phyloP scores from a whole-genome alignment of 2,113 vertebrate genomes.

The Papio anubis region DNA sequence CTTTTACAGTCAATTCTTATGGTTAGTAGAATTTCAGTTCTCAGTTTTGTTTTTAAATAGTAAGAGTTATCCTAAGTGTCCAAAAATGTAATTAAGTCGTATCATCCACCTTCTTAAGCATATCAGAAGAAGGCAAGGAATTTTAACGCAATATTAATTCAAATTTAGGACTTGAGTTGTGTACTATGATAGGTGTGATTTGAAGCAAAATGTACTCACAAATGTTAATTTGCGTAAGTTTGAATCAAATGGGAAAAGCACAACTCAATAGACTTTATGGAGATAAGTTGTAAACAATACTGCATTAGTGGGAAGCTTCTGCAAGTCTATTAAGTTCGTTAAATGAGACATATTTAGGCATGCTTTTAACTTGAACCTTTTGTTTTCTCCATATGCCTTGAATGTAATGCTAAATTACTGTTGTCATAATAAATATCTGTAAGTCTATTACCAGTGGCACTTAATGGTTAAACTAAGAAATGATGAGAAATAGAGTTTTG shows the following conservation, averaged over 20 bases:
- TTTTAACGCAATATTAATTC: background rate
- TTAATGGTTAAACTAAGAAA: background rate
- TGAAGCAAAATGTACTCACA: background rate
- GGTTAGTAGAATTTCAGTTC: background rate
- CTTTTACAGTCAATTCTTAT: slow-evolving; percentile 42
- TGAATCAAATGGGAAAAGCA: background rate
- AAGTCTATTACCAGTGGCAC: background rate
- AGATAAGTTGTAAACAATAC: background rate
- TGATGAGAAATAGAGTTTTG: background rate
- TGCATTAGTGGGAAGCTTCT: slow-evolving; percentile 23
- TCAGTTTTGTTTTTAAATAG: slow-evolving; percentile 25
- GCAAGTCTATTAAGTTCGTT: slow-evolving; percentile 8
- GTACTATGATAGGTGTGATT: background rate
- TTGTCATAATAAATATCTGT: background rate
- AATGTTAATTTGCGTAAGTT: background rate
- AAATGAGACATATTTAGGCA: background rate
- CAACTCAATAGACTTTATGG: background rate
- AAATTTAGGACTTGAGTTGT: slow-evolving; percentile 52
- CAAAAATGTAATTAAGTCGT: background rate
- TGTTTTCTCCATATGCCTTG: background rate
- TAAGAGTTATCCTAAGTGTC: slow-evolving; percentile 40
- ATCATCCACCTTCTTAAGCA: slow-evolving; percentile 1
- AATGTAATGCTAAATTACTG: slow-evolving; percentile 17
- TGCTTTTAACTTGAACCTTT: slow-evolving; percentile 5
- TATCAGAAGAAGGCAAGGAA: background rate